Evolutionary conservation across 2,888 invertebrate species (phyloP).

Genomic region (Chirona hameri): DNA sequence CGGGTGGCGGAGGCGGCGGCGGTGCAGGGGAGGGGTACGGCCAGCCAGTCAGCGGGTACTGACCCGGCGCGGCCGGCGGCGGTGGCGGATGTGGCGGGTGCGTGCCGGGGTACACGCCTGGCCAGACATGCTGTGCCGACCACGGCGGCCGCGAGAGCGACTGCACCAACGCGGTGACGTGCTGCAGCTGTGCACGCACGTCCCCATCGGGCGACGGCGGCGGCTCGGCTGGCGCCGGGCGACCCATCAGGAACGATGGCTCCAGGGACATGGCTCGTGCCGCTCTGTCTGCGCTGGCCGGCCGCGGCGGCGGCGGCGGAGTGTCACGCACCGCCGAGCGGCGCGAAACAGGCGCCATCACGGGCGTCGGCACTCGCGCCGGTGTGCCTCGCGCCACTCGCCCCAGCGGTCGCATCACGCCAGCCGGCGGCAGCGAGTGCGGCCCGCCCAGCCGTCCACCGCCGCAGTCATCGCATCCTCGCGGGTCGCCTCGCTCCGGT

Average conservation of each 20-base stretch:
- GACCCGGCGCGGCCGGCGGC: neutral
- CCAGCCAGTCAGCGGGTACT: neutral
- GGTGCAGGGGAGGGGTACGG: neutral
- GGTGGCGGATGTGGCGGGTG: neutral
- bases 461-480: neutral
- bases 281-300: neutral
- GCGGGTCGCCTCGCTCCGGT: neutral
- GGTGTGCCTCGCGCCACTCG: neutral
- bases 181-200: constrained; percentile 4
- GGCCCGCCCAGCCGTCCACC: neutral
- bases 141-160: neutral
- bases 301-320: neutral
- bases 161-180: constrained; percentile 2
- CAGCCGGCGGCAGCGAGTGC: neutral
- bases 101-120: neutral
- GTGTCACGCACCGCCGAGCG: neutral
- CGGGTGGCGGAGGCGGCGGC: neutral
- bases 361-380: neutral
- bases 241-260: neutral
- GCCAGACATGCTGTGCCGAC: neutral
- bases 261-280: neutral
- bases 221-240: neutral
- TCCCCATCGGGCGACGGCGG: neutral
- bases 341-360: neutral
- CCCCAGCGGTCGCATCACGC: neutral